These are phyloP conservation scores for Beaufortia kweichowensis DNA, from an alignment of 2,113 vertebrate species.

Conservation along the genomic window DNA sequence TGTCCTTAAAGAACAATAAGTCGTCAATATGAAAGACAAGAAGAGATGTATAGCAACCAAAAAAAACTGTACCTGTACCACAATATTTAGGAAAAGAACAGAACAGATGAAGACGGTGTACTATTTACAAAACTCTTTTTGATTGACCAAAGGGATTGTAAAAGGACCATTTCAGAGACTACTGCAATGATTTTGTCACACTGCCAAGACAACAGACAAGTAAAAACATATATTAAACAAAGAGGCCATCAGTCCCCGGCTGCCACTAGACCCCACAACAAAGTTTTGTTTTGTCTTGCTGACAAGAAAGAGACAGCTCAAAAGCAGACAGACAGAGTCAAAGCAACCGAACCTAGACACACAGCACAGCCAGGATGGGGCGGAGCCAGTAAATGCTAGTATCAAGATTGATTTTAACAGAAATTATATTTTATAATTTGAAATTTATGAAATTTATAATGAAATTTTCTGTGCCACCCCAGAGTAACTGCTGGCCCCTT, in stretches of 20 bases:
- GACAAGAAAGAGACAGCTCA: constrained; percentile 24
- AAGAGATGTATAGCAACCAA: no score
- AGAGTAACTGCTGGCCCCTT: no score
- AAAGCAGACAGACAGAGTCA: constrained; percentile 3
- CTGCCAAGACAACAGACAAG: not conserved
- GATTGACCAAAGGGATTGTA: not conserved
- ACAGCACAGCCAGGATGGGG: constrained; percentile 13
- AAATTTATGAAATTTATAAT: no score
- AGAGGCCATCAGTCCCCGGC: constrained; percentile 20
- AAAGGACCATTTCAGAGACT: not conserved
- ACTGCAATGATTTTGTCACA: constrained; percentile 2
- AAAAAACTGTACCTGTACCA: not conserved
- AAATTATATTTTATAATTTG: no score
- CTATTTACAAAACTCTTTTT: not conserved
- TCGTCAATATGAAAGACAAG: not conserved
- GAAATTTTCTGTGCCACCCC: no score
- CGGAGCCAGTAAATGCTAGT: no score
- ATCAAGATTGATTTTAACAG: no score
- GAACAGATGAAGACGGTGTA: not conserved
- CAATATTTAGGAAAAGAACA: not conserved
- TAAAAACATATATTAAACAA: constrained; percentile 6
- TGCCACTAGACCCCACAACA: constrained; percentile 10
- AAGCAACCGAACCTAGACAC: constrained; percentile 12
- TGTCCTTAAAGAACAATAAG: constrained; percentile 16
- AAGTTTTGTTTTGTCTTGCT: constrained; percentile 20